Conservation (phyloP, 1,140 invertebrate genomes). For the Apis mellifera region DNA sequence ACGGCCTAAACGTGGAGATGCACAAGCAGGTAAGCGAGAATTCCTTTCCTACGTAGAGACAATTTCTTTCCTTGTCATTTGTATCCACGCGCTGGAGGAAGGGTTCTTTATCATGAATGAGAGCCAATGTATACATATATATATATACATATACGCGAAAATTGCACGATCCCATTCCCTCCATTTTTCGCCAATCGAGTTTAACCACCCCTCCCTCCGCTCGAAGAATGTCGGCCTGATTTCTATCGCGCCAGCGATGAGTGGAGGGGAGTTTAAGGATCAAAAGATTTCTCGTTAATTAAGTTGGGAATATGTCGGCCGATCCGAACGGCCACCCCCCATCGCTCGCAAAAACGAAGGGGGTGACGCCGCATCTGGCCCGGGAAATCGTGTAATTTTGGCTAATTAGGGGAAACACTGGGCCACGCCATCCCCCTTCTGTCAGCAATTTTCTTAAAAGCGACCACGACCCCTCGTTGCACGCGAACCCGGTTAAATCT, state of each 20-base stretch:
- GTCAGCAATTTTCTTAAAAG: conserved; percentile 76
- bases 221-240: conserved; percentile 37
- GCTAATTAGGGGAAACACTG: conserved; percentile 71
- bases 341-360: conserved; percentile 37
- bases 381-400: conserved; percentile 71
- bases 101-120: neutral
- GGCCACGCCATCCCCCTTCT: conserved; percentile 54
- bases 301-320: conserved; percentile 42
- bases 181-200: neutral
- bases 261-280: conserved; percentile 37
- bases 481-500: conserved; percentile 4
- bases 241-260: conserved; percentile 23
- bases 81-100: neutral
- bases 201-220: neutral
- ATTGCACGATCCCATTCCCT: neutral
- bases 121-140: neutral
- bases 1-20: conserved; percentile 91
- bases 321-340: conserved; percentile 8
- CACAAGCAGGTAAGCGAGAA: conserved; percentile 87
- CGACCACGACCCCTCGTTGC: conserved; percentile 57
- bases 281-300: conserved; percentile 52
- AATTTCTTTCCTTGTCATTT: neutral
- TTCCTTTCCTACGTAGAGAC: neutral
- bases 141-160: neutral
- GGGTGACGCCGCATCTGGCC: conserved; percentile 43